phyloP scores from a whole-genome alignment of 2,797 vertebrate species.

The Manis pentadactyla region DNA sequence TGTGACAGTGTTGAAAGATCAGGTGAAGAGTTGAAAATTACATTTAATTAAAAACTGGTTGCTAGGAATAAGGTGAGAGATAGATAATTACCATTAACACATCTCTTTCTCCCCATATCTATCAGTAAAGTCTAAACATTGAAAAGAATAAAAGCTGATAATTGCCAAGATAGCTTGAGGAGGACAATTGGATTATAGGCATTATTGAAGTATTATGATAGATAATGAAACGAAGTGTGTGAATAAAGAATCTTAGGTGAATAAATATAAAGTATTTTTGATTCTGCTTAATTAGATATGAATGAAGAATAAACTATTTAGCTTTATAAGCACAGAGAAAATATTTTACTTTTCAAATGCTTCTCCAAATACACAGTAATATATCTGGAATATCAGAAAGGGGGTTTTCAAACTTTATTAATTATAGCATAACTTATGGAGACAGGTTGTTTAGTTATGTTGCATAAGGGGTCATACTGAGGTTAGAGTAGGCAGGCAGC shows the following conservation, averaged over 20 bases:
- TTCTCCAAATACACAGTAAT: neutral
- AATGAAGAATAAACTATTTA: neutral
- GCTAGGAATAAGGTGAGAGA: slow-evolving; percentile 2
- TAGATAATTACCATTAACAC: slow-evolving; percentile 3
- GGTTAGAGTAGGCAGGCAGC: too few species aligned
- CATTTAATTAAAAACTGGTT: slow-evolving; percentile 60
- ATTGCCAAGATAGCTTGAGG: neutral
- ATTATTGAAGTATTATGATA: neutral
- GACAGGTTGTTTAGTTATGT: neutral
- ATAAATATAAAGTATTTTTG: neutral
- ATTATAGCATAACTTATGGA: neutral
- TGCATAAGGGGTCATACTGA: neutral
- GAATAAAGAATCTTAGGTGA: neutral
- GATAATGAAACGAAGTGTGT: neutral
- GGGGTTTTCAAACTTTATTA: neutral
- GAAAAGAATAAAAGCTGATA: slow-evolving; percentile 52
- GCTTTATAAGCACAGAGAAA: neutral
- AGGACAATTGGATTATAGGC: neutral
- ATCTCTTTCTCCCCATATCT: neutral
- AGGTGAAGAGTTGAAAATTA: slow-evolving; percentile 28
- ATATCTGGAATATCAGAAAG: slow-evolving; percentile 2
- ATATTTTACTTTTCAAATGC: neutral
- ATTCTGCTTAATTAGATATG: neutral
- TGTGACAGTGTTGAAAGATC: neutral
- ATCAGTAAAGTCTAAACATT: neutral